These are phyloP conservation scores for Apocheima hispidaria DNA, from an alignment of 2,888 invertebrate species.

Conservation along the genomic window DNA sequence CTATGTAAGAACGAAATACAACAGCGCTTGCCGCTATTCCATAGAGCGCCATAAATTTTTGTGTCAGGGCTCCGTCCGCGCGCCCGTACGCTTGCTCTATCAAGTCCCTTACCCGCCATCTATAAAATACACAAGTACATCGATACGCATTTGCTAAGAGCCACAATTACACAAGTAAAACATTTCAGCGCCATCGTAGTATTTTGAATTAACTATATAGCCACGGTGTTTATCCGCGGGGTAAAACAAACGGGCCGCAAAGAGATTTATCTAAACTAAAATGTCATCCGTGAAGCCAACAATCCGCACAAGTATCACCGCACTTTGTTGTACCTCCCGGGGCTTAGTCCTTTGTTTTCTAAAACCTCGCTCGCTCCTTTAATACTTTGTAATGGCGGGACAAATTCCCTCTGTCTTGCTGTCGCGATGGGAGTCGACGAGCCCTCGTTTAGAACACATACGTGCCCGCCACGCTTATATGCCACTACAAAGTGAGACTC, in stretches of 20 bases:
- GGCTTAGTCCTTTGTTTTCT: constrained; percentile 79
- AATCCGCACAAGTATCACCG: constrained; percentile 72
- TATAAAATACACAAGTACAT: no score
- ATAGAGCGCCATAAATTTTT: no score
- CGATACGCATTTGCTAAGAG: no score
- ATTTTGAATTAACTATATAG: constrained; percentile 13
- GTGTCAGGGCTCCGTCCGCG: no score
- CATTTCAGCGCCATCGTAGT: constrained; percentile 5
- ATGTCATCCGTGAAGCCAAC: constrained; percentile 69
- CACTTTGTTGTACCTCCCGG: constrained; percentile 73
- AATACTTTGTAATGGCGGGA: constrained; percentile 76
- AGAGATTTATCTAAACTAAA: constrained; percentile 71
- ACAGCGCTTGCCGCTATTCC: no score
- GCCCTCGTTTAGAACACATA: constrained; percentile 28
- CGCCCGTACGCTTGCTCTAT: no score
- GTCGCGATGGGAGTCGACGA: constrained; percentile 50
- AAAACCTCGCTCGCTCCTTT: constrained; percentile 72
- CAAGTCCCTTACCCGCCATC: no score
- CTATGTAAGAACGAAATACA: no score
- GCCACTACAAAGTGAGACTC: constrained; percentile 32
- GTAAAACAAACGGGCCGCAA: constrained; percentile 56
- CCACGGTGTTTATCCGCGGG: constrained; percentile 36
- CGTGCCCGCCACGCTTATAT: constrained; percentile 21
- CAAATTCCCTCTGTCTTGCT: constrained; percentile 64
- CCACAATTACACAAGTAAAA: not conserved